Evolutionary conservation across 2,888 invertebrate species (phyloP).

Genomic region (Apodemia zela): DNA sequence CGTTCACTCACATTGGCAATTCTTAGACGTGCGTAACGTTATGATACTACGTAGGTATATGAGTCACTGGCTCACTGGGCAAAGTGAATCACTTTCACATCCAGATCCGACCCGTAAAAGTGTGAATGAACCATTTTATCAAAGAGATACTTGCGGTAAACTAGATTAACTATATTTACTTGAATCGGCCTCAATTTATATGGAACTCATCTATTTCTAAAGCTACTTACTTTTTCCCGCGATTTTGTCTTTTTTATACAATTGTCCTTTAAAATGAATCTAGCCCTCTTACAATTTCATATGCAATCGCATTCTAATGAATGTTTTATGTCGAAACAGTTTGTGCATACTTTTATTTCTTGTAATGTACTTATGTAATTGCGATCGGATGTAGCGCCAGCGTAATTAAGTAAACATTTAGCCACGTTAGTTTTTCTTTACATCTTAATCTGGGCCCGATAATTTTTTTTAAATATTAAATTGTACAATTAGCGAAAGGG

Average conservation of each 20-base stretch:
- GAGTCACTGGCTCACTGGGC: conserved; percentile 35
- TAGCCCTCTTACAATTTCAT: neutral
- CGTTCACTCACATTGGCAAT: conserved; percentile 54
- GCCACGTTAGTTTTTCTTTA: neutral
- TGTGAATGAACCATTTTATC: neutral
- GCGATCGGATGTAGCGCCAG: neutral
- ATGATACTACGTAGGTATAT: conserved; percentile 41
- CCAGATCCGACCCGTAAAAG: neutral
- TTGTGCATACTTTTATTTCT: conserved; percentile 11
- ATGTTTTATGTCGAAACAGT: neutral
- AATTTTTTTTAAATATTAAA: conserved; percentile 1
- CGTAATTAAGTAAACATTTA: neutral
- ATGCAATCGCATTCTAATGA: neutral
- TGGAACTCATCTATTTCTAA: neutral
- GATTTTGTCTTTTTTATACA: neutral
- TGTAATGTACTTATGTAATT: conserved; percentile 7
- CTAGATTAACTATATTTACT: neutral
- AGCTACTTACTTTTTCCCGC: neutral
- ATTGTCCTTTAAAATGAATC: too few species aligned
- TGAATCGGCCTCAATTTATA: neutral
- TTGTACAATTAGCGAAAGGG: conserved; percentile 13
- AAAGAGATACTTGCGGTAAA: neutral
- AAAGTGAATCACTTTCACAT: conserved; percentile 39
- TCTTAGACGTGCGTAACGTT: conserved; percentile 42
- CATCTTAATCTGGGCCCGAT: neutral